Conservation (phyloP, 2,888 invertebrate species). For the Saturnia japonica region DNA sequence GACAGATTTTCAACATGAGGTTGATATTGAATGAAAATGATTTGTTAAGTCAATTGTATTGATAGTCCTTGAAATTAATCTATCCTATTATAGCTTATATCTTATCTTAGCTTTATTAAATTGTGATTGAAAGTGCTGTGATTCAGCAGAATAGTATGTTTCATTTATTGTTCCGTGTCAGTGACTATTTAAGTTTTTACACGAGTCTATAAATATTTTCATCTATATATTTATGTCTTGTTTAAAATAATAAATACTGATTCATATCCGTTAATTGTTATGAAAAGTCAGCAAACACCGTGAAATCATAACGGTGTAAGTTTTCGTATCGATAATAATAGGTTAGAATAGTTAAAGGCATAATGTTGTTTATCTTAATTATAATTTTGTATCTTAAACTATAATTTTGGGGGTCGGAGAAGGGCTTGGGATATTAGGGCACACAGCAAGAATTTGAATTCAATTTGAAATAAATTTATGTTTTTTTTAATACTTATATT, state of each 20-base stretch:
- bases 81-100: too few relatives aligned
- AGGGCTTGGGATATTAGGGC: not conserved
- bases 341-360: not conserved
- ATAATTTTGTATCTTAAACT: too few relatives aligned
- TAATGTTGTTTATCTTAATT: too few relatives aligned
- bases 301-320: not conserved
- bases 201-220: constrained; percentile 8
- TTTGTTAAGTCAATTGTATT: not conserved
- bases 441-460: not conserved
- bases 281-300: not conserved
- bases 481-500: too few relatives aligned
- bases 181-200: constrained; percentile 21
- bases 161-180: constrained; percentile 27
- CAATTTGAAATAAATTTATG: too few relatives aligned
- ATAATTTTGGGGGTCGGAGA: too few relatives aligned
- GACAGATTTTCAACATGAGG: too few relatives aligned
- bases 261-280: not conserved
- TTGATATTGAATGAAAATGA: too few relatives aligned
- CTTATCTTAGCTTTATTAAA: not conserved
- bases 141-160: constrained; percentile 11
- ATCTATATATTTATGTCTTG: not conserved
- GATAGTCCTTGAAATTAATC: not conserved
- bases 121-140: not conserved
- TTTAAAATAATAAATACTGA: not conserved
- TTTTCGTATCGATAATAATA: not conserved